Percentiles rank a stretch among this genome's conserved stretches.
Conservation (phyloP, 2,113 vertebrate genomes). For the Bagarius yarrelli region DNA sequence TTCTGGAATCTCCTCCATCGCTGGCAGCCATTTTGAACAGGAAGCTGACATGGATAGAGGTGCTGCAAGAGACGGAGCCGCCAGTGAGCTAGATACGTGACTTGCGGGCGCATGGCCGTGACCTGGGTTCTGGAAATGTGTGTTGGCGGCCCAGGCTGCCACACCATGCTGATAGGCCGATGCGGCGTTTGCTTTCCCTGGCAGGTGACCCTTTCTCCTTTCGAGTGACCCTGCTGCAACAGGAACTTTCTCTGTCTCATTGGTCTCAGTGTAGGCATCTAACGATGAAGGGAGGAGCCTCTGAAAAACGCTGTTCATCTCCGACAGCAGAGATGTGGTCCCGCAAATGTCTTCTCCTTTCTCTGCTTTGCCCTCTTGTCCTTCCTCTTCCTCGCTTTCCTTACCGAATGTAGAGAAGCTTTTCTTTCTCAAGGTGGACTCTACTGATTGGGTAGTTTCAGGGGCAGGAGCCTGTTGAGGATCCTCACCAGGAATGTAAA, state of each 20-base stretch:
- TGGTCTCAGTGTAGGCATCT: conserved; percentile 80
- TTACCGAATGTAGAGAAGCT: conserved; percentile 97
- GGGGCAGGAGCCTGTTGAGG: conserved; percentile 65
- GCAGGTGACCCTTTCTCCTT: conserved; percentile 81
- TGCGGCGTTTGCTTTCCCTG: conserved; percentile 77
- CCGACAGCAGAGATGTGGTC: conserved; percentile 82
- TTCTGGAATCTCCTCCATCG: conserved; percentile 99
- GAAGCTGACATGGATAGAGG: conserved; percentile 62
- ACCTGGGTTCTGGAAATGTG: conserved; percentile 91
- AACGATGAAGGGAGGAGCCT: conserved; percentile 85
- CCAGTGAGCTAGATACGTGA: conserved; percentile 69
- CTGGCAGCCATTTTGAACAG: conserved; percentile 91
- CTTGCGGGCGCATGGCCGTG: conserved; percentile 74
- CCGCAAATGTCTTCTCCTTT: conserved; percentile 72
- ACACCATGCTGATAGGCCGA: conserved; percentile 85
- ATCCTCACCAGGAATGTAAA: conserved; percentile 94
- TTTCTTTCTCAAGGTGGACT: conserved; percentile 79
- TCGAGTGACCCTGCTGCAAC: conserved; percentile 78
- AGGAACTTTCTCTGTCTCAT: conserved; percentile 71
- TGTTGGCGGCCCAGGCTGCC: conserved; percentile 94
- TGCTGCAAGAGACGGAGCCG: conserved; percentile 61
- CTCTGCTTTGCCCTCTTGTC: conserved; percentile 51
- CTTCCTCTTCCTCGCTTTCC: conserved; percentile 62
- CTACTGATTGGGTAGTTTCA: conserved; percentile 70
- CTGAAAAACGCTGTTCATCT: conserved; percentile 97